Evolutionary conservation across 2,797 vertebrate genomes (phyloP), one percentile per base, ranked within the genome.

Genomic region (Tiaroga cobitis): DNA sequence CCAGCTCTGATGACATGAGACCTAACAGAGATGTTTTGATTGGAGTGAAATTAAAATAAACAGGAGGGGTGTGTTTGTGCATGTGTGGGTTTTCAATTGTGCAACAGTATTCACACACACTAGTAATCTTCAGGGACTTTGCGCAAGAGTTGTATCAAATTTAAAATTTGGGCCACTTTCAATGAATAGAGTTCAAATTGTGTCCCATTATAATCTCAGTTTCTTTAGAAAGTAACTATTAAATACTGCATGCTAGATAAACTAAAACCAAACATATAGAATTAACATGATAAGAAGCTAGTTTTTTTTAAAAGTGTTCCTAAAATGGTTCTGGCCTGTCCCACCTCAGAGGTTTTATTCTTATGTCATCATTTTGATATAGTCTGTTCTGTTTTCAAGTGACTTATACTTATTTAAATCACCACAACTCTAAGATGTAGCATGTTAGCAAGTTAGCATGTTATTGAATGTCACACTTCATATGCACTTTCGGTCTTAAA

Each of bases 1-100:
- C 80, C 59, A 32, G 56, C 70, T 87, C 87, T 89, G 79, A 90
- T 88, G 85, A 87, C 83, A 82, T 87, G 59, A 89, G 80, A 90
- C 82, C 49, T 51, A 89, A 86, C 63, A 26, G 61, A 82, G 69
- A 84, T 86, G 80, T 84, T 91, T 86, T 87, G 87, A 87, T 86
- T 88, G 83, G 73, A 83, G 51, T 59, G 63, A 43, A 82, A 80
- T 83, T 65, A 87, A 85, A 65, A 80, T 37, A 76, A 82, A 51
- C 69, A 86, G 49, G 72, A 29, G 26, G 11, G 37, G 37, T 49
- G 72, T 76, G 21, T 75, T 24, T 61, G 59, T 68, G 46, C 18
- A 41, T 70, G 83, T 63, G 76, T 81, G 74, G 54, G 77, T 67
- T 54, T 79, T 26, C 41, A 32, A 39, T 63, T 56, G 51, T 84